Evolutionary conservation across 2,888 invertebrate species (phyloP).

Genomic region (Hofmannophila pseudospretella): DNA sequence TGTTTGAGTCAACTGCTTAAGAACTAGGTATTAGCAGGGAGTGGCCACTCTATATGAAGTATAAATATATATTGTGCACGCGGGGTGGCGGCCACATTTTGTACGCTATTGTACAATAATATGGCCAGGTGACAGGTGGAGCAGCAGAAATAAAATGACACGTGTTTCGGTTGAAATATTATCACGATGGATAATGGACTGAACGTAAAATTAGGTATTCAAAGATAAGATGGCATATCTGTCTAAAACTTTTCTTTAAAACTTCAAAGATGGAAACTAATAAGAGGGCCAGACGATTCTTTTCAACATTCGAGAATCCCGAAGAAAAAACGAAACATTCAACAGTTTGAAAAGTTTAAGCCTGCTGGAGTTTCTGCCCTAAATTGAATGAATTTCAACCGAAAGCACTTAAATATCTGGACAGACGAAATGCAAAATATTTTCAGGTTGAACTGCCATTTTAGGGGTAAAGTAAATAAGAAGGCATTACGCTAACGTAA

Average conservation of each 20-base stretch:
- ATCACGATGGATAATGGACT: too few relatives aligned
- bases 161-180: too few relatives aligned
- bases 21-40: too few relatives aligned
- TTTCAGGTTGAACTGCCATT: not conserved
- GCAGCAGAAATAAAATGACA: too few relatives aligned
- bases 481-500: not conserved
- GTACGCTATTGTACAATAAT: too few relatives aligned
- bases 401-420: not conserved
- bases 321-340: slow-evolving; percentile 10
- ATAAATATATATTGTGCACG: too few relatives aligned
- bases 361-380: not conserved
- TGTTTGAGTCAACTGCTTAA: too few relatives aligned
- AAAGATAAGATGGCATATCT: not conserved
- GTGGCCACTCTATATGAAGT: too few relatives aligned
- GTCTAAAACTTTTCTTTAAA: not conserved
- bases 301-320: slow-evolving; percentile 15
- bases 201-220: too few relatives aligned
- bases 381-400: slow-evolving; percentile 5
- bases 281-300: slow-evolving; percentile 19
- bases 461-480: too few relatives aligned
- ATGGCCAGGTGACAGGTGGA: too few relatives aligned
- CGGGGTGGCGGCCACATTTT: too few relatives aligned
- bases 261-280: slow-evolving; percentile 20
- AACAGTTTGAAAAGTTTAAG: slow-evolving; percentile 6
- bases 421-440: not conserved